Percentiles rank a stretch among this genome's conserved stretches.
Conservation (phyloP, 2,888 invertebrate genomes). For the Diogma glabrata region DNA sequence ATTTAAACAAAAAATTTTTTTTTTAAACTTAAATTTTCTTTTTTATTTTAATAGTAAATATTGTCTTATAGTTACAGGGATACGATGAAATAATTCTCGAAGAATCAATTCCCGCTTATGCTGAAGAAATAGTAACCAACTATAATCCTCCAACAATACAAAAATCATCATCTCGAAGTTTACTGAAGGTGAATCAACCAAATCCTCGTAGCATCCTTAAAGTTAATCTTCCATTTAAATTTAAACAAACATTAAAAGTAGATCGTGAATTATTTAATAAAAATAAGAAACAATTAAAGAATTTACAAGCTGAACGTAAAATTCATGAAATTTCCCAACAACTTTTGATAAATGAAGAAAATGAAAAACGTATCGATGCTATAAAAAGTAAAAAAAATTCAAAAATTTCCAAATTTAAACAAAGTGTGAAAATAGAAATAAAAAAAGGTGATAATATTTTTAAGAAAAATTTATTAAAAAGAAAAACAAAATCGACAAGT, state of each 20-base stretch:
- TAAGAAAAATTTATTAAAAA: conserved; percentile 4
- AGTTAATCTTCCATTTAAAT: conserved; percentile 16
- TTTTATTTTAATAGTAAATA: no score
- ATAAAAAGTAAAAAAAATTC: neutral
- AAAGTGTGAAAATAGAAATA: conserved; percentile 14
- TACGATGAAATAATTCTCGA: conserved; percentile 35
- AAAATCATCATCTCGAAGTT: conserved; percentile 17
- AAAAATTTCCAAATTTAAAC: conserved; percentile 13
- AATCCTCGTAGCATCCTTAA: conserved; percentile 14
- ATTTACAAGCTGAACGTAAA: neutral
- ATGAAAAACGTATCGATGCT: neutral
- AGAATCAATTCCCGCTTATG: conserved; percentile 42
- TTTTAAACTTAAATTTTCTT: no score
- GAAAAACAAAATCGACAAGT: conserved; percentile 3
- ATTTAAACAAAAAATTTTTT: no score
- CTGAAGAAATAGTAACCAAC: conserved; percentile 29
- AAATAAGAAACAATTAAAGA: conserved; percentile 8
- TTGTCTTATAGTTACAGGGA: no score
- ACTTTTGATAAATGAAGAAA: neutral
- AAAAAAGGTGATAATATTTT: conserved; percentile 4
- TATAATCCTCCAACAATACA: conserved; percentile 16
- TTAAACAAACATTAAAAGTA: conserved; percentile 19
- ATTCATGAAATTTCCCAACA: neutral
- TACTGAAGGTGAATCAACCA: conserved; percentile 15
- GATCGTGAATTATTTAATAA: conserved; percentile 15